phyloP scores from a whole-genome alignment of 2,113 vertebrate genomes.

The Phalacrocorax carbo region DNA sequence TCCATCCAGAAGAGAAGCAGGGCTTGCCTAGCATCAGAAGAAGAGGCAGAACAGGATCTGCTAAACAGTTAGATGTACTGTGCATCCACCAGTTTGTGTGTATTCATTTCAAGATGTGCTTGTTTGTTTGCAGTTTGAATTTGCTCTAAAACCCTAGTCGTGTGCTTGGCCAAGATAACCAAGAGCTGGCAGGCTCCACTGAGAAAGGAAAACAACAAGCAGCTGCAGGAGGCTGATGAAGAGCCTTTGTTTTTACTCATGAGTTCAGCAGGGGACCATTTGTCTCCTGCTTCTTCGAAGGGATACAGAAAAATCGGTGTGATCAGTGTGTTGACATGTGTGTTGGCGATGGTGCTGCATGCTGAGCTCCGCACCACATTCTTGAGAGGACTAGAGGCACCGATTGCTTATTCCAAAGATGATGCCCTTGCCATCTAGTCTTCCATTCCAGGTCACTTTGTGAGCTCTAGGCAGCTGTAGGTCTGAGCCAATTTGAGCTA shows the following conservation, averaged over 20 bases:
- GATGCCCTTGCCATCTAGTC: not conserved
- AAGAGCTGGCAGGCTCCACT: slow-evolving; percentile 19
- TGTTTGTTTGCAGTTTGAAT: slow-evolving; percentile 44
- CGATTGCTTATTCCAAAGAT: not conserved
- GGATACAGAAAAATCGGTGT: not conserved
- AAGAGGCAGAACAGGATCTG: not conserved
- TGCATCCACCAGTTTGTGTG: not conserved
- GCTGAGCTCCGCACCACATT: not conserved
- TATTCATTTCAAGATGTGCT: not conserved
- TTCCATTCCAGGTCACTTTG: not conserved
- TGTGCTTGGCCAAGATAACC: slow-evolving; percentile 46
- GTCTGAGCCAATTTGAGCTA: not conserved
- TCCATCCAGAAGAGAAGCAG: not conserved
- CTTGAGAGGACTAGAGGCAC: not conserved
- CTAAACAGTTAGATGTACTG: not conserved
- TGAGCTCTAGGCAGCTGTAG: not conserved
- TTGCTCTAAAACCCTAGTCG: slow-evolving; percentile 35
- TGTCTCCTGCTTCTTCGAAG: not conserved
- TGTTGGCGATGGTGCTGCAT: not conserved
- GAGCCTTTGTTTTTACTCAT: slow-evolving; percentile 47
- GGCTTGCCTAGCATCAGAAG: not conserved
- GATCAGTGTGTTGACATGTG: not conserved
- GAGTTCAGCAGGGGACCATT: slow-evolving; percentile 28
- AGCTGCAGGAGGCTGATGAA: slow-evolving; percentile 63
- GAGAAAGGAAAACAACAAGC: slow-evolving; percentile 50